Conservation (phyloP, 2,888 invertebrate genomes). For the Chymomyza fuscimana region DNA sequence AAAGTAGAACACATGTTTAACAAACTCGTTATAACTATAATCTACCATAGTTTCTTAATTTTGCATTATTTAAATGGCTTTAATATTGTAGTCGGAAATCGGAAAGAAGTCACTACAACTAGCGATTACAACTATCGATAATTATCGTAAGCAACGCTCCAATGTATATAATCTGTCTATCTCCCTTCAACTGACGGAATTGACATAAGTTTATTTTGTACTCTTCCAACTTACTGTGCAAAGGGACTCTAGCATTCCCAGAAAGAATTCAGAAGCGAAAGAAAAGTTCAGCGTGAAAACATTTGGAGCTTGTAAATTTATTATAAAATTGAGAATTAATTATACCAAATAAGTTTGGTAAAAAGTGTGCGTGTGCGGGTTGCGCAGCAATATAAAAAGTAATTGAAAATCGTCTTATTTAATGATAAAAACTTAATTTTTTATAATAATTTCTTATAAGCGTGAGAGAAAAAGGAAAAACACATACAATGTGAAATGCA, state of each 20-base stretch:
- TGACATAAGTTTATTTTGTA: background rate
- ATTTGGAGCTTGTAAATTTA: background rate
- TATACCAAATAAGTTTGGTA: conserved; percentile 35
- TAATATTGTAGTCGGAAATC: background rate
- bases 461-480: conserved; percentile 68
- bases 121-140: background rate
- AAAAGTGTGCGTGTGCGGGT: conserved; percentile 41
- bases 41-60: too few relatives aligned
- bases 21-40: too few relatives aligned
- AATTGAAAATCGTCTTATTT: conserved; percentile 57
- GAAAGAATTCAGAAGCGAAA: conserved; percentile 43
- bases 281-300: conserved; percentile 32
- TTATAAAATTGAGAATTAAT: conserved; percentile 59
- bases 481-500: conserved; percentile 64
- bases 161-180: background rate
- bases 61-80: background rate
- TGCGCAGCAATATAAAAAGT: conserved; percentile 47
- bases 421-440: conserved; percentile 48
- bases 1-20: background rate
- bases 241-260: conserved; percentile 22
- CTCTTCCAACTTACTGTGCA: background rate
- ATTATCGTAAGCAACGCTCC: background rate
- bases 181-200: background rate
- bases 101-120: background rate
- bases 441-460: conserved; percentile 62